A percentile compares a stretch with the other conserved stretches of the same genome.
Evolutionary conservation across 2,113 vertebrate genomes (phyloP).

Genomic region (Machaerirhynchus nigripectus): DNA sequence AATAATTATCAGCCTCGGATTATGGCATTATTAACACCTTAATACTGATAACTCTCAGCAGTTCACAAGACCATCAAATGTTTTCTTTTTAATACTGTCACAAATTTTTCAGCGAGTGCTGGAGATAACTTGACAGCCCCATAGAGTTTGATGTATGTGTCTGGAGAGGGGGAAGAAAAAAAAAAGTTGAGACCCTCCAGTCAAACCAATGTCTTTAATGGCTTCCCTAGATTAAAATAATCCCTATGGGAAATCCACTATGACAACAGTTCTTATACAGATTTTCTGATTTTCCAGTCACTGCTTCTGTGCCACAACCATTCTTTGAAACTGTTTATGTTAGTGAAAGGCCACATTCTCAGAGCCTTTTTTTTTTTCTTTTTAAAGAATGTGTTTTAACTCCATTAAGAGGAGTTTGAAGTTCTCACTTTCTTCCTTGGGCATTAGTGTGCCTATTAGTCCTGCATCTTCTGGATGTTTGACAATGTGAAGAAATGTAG

Average conservation of each 20-base stretch:
- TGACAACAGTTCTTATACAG: slow-evolving; percentile 68
- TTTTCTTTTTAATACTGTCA: slow-evolving; percentile 47
- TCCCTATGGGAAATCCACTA: slow-evolving; percentile 72
- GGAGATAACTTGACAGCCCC: slow-evolving; percentile 62
- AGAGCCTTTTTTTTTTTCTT: not conserved
- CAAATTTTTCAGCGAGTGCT: slow-evolving; percentile 31
- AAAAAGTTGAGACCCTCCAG: slow-evolving; percentile 26
- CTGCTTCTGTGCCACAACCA: slow-evolving; percentile 44
- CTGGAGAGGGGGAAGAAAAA: slow-evolving; percentile 22
- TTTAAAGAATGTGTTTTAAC: slow-evolving; percentile 21
- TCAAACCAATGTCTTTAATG: slow-evolving; percentile 64
- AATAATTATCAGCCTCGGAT: slow-evolving; percentile 38
- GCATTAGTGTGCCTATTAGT: slow-evolving; percentile 3
- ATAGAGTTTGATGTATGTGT: slow-evolving; percentile 66
- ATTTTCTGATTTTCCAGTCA: slow-evolving; percentile 71
- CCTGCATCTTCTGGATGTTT: slow-evolving; percentile 23
- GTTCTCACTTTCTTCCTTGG: slow-evolving; percentile 32
- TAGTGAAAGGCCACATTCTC: slow-evolving; percentile 54
- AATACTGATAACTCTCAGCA: slow-evolving; percentile 73
- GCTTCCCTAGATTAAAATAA: slow-evolving; percentile 72
- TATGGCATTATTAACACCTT: slow-evolving; percentile 70
- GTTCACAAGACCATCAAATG: slow-evolving; percentile 59
- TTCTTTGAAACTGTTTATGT: slow-evolving; percentile 64
- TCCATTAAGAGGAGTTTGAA: slow-evolving; percentile 45
- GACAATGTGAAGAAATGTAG: not conserved